These are phyloP conservation scores for Phaonia tiefii DNA, from an alignment of 2,888 invertebrate species.

Conservation along the genomic window DNA sequence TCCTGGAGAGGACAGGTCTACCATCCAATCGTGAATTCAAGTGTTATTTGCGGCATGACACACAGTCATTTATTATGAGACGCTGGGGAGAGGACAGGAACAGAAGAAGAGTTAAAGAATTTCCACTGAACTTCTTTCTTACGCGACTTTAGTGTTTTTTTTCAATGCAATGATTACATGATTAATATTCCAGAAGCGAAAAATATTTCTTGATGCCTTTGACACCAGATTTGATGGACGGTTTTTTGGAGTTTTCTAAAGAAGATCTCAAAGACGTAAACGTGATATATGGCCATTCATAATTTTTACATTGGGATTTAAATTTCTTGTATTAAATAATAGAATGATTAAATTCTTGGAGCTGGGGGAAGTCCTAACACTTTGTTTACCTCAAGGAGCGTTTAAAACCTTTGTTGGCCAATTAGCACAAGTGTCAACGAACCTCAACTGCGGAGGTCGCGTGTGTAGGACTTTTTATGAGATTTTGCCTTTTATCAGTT, in stretches of 20 bases:
- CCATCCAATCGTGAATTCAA: constrained; percentile 50
- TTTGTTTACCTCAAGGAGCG: too few species aligned
- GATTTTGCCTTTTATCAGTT: too few species aligned
- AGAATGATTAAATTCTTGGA: constrained; percentile 7
- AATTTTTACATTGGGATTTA: too few species aligned
- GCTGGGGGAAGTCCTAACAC: too few species aligned
- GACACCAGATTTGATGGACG: constrained; percentile 32
- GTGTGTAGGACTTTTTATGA: too few species aligned
- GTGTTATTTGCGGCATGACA: constrained; percentile 45
- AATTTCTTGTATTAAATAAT: constrained; percentile 13
- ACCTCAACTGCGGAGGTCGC: too few species aligned
- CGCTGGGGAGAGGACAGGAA: background rate
- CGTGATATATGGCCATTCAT: too few species aligned
- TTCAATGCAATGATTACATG: background rate
- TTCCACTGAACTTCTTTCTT: constrained; percentile 61
- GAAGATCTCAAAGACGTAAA: too few species aligned
- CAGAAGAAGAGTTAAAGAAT: constrained; percentile 47
- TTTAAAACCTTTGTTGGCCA: too few species aligned
- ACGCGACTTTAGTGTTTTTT: background rate
- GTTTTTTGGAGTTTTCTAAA: background rate
- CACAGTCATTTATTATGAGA: constrained; percentile 4
- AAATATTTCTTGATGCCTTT: constrained; percentile 1
- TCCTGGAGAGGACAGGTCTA: constrained; percentile 64
- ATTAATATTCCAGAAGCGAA: constrained; percentile 4
- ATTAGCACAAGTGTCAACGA: too few species aligned